phyloP scores from a whole-genome alignment of 2,797 vertebrate genomes.

The Allobates femoralis region DNA sequence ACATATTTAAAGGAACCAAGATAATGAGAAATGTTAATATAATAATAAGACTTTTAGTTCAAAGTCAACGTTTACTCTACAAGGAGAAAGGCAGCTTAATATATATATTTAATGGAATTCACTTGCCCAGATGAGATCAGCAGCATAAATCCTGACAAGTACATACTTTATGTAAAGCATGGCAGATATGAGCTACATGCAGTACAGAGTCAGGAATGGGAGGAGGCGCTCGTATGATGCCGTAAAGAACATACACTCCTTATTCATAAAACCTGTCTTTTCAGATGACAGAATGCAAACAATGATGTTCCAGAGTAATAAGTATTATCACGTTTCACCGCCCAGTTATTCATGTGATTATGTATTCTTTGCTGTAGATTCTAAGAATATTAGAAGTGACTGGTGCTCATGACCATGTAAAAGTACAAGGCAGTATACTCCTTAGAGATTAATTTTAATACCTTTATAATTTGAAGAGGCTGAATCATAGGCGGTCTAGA shows the following conservation, averaged over 20 bases:
- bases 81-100: conserved; percentile 37
- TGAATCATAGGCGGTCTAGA: too few relatives aligned
- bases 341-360: too few relatives aligned
- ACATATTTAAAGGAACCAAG: conserved; percentile 12
- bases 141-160: conserved; percentile 17
- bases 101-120: conserved; percentile 28
- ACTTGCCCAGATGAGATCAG: conserved; percentile 17
- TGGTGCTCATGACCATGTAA: too few relatives aligned
- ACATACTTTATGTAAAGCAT: not conserved
- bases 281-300: too few relatives aligned
- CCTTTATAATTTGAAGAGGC: too few relatives aligned
- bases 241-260: not conserved
- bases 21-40: conserved; percentile 43
- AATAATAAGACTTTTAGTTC: conserved; percentile 29
- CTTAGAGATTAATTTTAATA: too few relatives aligned
- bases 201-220: not conserved
- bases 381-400: too few relatives aligned
- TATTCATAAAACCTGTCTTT: not conserved
- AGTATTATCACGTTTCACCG: too few relatives aligned
- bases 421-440: too few relatives aligned
- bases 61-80: conserved; percentile 24
- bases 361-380: too few relatives aligned
- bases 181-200: not conserved
- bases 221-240: not conserved
- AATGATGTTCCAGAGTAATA: too few relatives aligned